Evolutionary conservation across 1,140 invertebrate species (phyloP).

Genomic region (Cardiocondyla obscurior): DNA sequence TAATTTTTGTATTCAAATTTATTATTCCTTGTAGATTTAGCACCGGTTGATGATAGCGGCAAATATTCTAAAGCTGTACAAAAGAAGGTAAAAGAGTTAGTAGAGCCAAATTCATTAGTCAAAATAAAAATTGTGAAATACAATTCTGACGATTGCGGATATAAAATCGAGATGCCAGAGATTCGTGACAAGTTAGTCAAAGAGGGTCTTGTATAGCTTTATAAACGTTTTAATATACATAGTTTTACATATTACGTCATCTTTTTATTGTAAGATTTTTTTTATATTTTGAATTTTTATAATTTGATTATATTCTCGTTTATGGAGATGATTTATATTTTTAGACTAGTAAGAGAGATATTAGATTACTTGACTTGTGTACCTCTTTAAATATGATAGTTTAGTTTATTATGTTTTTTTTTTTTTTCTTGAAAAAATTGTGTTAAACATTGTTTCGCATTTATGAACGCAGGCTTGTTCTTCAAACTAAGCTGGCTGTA

Average conservation of each 20-base stretch:
- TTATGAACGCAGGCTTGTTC: no score
- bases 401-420: background rate
- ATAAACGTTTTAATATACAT: conserved; percentile 4
- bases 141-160: conserved; percentile 11
- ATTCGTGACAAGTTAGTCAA: conserved; percentile 59
- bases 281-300: background rate
- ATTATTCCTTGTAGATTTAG: conserved; percentile 67
- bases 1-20: conserved; percentile 25
- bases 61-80: conserved; percentile 48
- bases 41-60: conserved; percentile 39
- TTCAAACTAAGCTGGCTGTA: no score
- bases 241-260: background rate
- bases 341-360: no score
- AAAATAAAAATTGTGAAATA: conserved; percentile 69
- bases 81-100: conserved; percentile 56
- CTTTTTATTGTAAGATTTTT: background rate
- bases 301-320: background rate
- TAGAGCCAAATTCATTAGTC: background rate
- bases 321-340: no score
- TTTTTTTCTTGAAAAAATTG: background rate
- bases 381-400: background rate
- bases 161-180: conserved; percentile 69
- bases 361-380: background rate
- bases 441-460: no score
- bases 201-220: conserved; percentile 60